phyloP scores from a whole-genome alignment of 2,888 invertebrate species.

The Morinoia aosen region DNA sequence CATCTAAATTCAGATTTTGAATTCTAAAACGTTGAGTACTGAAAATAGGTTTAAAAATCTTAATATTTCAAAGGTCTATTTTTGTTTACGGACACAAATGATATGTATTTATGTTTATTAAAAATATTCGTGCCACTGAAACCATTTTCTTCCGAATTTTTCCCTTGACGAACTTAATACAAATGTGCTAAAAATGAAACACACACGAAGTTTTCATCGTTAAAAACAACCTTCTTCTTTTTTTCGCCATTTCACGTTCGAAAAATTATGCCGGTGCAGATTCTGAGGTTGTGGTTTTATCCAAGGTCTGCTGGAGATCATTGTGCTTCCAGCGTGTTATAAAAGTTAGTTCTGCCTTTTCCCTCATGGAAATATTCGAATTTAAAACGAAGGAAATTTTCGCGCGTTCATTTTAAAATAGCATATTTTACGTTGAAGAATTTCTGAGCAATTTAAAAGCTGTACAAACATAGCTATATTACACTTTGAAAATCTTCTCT shows the following conservation, averaged over 20 bases:
- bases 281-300: not conserved
- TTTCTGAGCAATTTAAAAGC: not conserved
- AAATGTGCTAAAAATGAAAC: too few species aligned
- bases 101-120: not conserved
- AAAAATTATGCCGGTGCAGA: too few species aligned
- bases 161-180: too few species aligned
- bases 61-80: not conserved
- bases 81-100: not conserved
- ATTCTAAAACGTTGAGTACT: not conserved
- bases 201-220: too few species aligned
- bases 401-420: not conserved
- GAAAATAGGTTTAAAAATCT: not conserved
- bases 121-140: too few species aligned
- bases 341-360: not conserved
- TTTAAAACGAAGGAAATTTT: not conserved
- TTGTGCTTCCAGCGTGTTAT: not conserved
- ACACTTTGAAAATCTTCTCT: not conserved
- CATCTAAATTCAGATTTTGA: not conserved
- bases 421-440: not conserved
- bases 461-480: not conserved
- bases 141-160: too few species aligned
- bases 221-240: too few species aligned
- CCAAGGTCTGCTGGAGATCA: not conserved
- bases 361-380: not conserved
- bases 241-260: too few species aligned